phyloP scores from a whole-genome alignment of 2,113 vertebrate species.

The Phalacrocorax brasilianus region DNA sequence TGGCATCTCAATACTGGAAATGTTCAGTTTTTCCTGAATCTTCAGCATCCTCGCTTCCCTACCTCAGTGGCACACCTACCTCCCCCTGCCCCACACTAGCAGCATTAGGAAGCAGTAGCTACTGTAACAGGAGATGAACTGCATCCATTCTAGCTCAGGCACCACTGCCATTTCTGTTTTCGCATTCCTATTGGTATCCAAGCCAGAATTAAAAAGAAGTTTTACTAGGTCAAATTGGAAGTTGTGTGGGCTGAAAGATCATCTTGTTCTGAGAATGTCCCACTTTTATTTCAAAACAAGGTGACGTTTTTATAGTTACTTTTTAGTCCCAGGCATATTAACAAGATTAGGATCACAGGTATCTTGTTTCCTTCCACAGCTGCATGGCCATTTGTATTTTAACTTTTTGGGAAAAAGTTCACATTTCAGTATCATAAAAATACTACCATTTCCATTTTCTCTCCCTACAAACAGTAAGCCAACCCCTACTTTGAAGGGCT shows the following conservation, averaged over 20 bases:
- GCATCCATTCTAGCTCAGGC: not conserved
- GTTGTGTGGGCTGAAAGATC: not conserved
- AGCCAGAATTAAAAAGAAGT: not conserved
- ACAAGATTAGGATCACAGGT: not conserved
- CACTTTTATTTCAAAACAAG: not conserved
- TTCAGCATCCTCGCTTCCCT: not conserved
- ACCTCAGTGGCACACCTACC: not conserved
- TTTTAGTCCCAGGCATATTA: not conserved
- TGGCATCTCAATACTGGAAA: not conserved
- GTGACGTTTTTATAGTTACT: not conserved
- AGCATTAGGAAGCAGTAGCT: not conserved
- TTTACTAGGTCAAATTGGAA: not conserved
- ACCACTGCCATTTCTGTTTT: not conserved
- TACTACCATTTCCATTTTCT: not conserved
- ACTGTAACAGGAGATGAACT: not conserved
- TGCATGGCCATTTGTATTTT: not conserved
- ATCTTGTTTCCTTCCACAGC: not conserved
- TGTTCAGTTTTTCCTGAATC: not conserved
- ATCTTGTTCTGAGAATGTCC: not conserved
- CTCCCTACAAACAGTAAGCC: not conserved
- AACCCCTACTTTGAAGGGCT: not conserved
- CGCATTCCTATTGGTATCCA: not conserved
- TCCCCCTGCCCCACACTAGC: fast-evolving
- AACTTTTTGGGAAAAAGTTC: not conserved
- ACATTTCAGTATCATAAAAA: not conserved